Evolutionary conservation across 2,888 invertebrate genomes (phyloP).

Genomic region (Ichneumoninae sp.): DNA sequence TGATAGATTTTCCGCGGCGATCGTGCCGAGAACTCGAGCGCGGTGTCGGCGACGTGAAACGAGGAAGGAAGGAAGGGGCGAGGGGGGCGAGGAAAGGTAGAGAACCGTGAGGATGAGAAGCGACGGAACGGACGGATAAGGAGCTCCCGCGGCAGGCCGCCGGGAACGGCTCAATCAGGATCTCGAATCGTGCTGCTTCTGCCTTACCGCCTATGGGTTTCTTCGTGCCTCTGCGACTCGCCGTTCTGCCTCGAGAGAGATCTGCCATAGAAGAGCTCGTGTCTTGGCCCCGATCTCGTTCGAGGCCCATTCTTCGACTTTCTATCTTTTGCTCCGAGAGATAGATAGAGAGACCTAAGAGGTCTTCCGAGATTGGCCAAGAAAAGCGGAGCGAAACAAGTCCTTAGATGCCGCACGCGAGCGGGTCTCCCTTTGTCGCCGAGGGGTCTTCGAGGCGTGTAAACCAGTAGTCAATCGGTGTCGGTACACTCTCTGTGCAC

Average conservation of each 20-base stretch:
- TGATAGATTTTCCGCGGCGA: conserved; percentile 41
- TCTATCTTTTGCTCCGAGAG: conserved; percentile 7
- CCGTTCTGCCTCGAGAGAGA: conserved; percentile 12
- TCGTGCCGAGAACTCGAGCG: conserved; percentile 29
- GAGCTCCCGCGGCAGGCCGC: conserved; percentile 63
- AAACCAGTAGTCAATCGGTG: conserved; percentile 37
- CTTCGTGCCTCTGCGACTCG: conserved; percentile 42
- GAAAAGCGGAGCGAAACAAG: conserved; percentile 42
- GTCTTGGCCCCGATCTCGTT: conserved; percentile 31
- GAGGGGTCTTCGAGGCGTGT: conserved; percentile 43
- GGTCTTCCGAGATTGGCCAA: conserved; percentile 38
- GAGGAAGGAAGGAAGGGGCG: conserved; percentile 2
- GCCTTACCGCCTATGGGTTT: conserved; percentile 50
- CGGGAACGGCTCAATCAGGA: conserved; percentile 68
- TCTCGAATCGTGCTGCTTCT: conserved; percentile 67
- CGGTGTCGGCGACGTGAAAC: conserved; percentile 14
- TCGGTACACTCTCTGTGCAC: conserved; percentile 11
- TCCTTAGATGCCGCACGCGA: conserved; percentile 27
- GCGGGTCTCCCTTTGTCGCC: conserved; percentile 41
- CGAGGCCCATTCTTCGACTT: conserved; percentile 21
- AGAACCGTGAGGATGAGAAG: conserved; percentile 53
- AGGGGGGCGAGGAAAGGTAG: conserved; percentile 14
- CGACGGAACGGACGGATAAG: conserved; percentile 66
- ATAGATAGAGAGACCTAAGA: neutral
- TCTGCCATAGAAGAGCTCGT: conserved; percentile 24